Percentiles rank a stretch among this genome's conserved stretches.
These are phyloP conservation scores for Hyperoodon ampullatus DNA, from an alignment of 2,113 vertebrate species.

Conservation along the genomic window DNA sequence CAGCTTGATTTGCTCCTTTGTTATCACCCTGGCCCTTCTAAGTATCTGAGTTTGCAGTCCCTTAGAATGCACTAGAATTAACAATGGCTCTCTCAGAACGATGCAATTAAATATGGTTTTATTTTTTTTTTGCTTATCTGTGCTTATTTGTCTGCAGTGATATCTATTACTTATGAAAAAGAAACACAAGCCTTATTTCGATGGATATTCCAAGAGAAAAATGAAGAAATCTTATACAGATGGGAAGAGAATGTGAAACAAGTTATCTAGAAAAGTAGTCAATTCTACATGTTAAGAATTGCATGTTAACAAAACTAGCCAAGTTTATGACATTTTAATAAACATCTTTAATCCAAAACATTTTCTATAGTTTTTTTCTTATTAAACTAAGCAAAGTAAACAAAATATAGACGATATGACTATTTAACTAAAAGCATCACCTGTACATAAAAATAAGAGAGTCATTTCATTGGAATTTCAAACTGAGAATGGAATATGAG, in stretches of 20 bases:
- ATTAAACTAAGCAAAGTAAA: not conserved
- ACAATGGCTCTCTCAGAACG: not conserved
- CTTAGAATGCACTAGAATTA: not conserved
- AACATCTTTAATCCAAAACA: not conserved
- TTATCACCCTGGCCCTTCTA: not conserved
- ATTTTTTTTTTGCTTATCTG: constrained; percentile 39
- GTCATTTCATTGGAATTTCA: not conserved
- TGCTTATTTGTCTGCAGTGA: not conserved
- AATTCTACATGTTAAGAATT: not conserved
- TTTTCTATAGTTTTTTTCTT: not conserved
- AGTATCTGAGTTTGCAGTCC: not conserved
- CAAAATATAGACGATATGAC: not conserved
- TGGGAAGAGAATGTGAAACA: not conserved
- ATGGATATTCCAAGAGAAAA: constrained; percentile 24
- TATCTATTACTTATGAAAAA: not conserved
- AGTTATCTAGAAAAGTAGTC: not conserved
- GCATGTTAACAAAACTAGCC: not conserved
- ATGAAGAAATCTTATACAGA: not conserved
- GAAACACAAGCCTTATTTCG: not conserved
- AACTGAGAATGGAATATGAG: not conserved
- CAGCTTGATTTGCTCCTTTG: not conserved
- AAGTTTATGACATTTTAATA: not conserved
- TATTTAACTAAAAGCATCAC: not conserved
- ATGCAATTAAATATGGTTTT: not conserved
- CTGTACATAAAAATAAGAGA: constrained; percentile 43